Percentiles rank a stretch among this genome's conserved stretches.
phyloP scores from a whole-genome alignment of 2,113 vertebrate genomes.

The Centropristis striata region DNA sequence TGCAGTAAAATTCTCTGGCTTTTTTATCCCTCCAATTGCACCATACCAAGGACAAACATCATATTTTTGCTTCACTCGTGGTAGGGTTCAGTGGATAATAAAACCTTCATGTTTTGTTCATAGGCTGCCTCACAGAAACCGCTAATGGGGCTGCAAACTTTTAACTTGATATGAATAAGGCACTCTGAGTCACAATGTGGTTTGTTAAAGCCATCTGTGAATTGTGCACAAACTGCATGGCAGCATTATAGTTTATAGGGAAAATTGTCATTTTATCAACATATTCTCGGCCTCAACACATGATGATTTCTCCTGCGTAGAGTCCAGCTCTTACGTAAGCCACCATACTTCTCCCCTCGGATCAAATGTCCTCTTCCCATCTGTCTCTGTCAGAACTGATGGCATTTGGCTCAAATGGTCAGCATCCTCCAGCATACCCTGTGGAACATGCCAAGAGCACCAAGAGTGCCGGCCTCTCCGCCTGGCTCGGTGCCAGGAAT shows the following conservation, averaged over 20 bases:
- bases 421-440: slow-evolving; percentile 27
- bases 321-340: background rate
- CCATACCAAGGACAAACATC: too few species aligned
- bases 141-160: background rate
- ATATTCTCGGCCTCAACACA: slow-evolving; percentile 6
- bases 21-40: too few species aligned
- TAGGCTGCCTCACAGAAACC: background rate
- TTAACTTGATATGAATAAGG: background rate
- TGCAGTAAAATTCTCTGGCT: too few species aligned
- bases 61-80: background rate
- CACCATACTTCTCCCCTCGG: background rate
- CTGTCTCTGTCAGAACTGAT: slow-evolving; percentile 48
- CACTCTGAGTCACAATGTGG: background rate
- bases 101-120: background rate
- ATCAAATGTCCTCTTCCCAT: slow-evolving; percentile 13
- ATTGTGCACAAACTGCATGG: background rate
- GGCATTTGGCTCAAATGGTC: slow-evolving; percentile 41
- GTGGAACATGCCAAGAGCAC: slow-evolving; percentile 31
- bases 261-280: slow-evolving; percentile 14
- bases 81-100: background rate
- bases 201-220: background rate
- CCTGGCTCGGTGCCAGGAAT: slow-evolving; percentile 30
- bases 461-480: background rate
- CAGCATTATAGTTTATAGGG: background rate
- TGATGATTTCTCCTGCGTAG: background rate